These are phyloP conservation scores for Cygnus olor DNA, from an alignment of 2,797 vertebrate genomes.

Conservation along the genomic window DNA sequence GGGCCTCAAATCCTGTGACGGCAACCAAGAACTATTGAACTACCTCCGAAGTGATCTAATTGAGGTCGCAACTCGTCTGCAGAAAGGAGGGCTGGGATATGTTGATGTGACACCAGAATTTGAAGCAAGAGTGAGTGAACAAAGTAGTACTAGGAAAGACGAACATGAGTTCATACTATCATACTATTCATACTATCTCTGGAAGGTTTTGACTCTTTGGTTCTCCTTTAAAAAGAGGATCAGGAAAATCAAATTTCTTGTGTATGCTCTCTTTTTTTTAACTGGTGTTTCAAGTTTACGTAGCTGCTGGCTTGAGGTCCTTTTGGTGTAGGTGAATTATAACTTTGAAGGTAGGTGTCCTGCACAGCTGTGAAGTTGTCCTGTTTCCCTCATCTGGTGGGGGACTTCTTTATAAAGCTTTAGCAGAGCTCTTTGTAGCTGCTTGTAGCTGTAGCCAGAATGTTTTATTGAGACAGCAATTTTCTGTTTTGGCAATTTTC, in stretches of 20 bases:
- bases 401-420: background rate
- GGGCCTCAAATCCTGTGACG: constrained; percentile 90
- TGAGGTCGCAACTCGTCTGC: constrained; percentile 92
- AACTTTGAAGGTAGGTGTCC: background rate
- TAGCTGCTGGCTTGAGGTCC: background rate
- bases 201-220: background rate
- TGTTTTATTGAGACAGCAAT: background rate
- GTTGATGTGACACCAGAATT: constrained; percentile 87
- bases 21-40: constrained; percentile 89
- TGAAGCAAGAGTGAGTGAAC: constrained; percentile 83
- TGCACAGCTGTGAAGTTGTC: background rate
- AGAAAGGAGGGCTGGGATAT: constrained; percentile 95
- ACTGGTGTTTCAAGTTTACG: background rate
- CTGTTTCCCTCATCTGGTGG: background rate
- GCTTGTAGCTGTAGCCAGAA: background rate
- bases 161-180: background rate
- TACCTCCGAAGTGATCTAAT: constrained; percentile 93
- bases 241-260: background rate
- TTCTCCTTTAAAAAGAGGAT: background rate
- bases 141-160: background rate
- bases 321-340: background rate
- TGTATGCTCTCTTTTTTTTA: background rate
- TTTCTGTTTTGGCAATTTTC: background rate
- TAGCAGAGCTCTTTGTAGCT: background rate
- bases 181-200: background rate